These are phyloP conservation scores for Lytechinus variegatus DNA, from an alignment of 35 echinoderm and acorn worm genomes.

Conservation along the genomic window DNA sequence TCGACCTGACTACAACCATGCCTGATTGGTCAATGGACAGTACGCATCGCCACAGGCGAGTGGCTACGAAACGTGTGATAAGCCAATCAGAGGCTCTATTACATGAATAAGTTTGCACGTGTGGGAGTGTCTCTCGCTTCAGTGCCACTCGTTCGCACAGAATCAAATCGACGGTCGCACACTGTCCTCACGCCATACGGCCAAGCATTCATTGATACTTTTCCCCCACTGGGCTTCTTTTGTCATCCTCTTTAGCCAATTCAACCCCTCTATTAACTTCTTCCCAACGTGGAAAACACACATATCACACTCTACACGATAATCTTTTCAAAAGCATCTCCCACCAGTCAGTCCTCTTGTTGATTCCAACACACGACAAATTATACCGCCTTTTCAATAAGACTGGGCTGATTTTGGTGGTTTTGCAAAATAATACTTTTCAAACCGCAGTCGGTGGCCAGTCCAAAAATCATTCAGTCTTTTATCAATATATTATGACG, in stretches of 20 bases:
- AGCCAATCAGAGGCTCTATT: conserved; percentile 44
- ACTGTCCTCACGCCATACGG: neutral
- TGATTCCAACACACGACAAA: neutral
- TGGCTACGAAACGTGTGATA: conserved; percentile 44
- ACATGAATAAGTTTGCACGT: conserved; percentile 50
- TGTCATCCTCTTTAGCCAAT: neutral
- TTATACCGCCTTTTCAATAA: neutral
- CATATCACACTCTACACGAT: neutral
- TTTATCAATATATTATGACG: neutral
- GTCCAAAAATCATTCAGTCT: neutral
- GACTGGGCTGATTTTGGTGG: conserved; percentile 1
- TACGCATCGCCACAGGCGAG: conserved; percentile 36
- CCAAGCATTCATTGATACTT: neutral
- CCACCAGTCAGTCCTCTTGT: neutral
- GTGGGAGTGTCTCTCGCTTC: conserved; percentile 40
- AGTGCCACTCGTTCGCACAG: neutral
- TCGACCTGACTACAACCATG: conserved; percentile 38
- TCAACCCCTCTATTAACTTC: neutral
- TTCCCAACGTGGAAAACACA: neutral
- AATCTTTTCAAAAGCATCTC: neutral
- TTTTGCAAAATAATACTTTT: neutral
- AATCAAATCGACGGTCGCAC: neutral
- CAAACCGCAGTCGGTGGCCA: neutral
- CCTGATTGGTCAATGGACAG: conserved; percentile 54
- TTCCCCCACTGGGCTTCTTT: neutral